Conservation (phyloP, 2,888 invertebrate species). For the Lasius platythorax region DNA sequence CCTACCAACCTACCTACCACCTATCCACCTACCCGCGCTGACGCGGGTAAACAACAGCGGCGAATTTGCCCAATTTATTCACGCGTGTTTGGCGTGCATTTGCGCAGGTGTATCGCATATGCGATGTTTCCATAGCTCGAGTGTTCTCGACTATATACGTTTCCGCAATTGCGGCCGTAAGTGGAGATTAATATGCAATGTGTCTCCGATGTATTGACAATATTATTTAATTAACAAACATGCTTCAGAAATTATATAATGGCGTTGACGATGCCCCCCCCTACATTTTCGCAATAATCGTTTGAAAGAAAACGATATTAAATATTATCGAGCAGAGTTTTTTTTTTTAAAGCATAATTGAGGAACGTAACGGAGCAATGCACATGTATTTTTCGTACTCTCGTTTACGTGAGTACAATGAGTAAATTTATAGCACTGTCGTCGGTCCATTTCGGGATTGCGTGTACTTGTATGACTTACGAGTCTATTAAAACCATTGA, state of each 20-base stretch:
- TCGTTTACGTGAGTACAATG: slow-evolving; percentile 2
- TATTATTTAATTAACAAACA: background rate
- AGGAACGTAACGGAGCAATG: no score
- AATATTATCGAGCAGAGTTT: background rate
- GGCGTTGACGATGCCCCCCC: background rate
- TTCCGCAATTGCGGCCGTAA: slow-evolving; percentile 18
- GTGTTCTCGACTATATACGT: background rate
- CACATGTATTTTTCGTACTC: background rate
- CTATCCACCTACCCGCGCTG: slow-evolving; percentile 12
- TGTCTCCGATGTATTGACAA: background rate
- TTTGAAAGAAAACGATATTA: background rate
- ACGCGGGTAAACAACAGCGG: slow-evolving; percentile 14
- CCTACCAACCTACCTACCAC: slow-evolving; percentile 58
- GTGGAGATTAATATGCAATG: background rate
- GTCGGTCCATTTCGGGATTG: slow-evolving; percentile 19
- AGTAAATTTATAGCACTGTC: background rate
- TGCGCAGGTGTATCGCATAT: slow-evolving; percentile 28
- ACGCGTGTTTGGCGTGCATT: slow-evolving; percentile 39
- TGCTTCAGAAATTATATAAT: slow-evolving; percentile 5
- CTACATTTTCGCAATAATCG: background rate
- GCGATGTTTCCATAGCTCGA: background rate
- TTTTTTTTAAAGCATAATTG: background rate
- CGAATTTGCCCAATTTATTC: slow-evolving; percentile 36
- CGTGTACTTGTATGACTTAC: slow-evolving; percentile 32
- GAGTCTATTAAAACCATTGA: slow-evolving; percentile 42